A percentile compares a stretch with the other conserved stretches of the same genome.
These are phyloP conservation scores for Cheilosia urbana DNA, from an alignment of 2,888 invertebrate species.

Conservation along the genomic window DNA sequence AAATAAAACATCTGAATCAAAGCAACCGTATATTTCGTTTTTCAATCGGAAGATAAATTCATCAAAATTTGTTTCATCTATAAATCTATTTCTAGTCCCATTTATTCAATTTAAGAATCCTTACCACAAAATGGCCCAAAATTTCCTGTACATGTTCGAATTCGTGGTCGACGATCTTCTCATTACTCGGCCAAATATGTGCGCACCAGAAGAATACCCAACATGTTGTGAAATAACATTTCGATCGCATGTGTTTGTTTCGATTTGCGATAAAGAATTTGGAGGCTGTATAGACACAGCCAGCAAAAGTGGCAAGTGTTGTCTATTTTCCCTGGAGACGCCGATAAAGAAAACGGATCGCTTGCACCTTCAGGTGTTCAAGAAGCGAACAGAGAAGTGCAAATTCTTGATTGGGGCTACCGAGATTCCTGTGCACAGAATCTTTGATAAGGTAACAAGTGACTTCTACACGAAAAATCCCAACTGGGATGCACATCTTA, in stretches of 20 bases:
- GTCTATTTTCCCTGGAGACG: slow-evolving; percentile 81
- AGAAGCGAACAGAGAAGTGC: slow-evolving; percentile 82
- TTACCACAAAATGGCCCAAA: slow-evolving; percentile 78
- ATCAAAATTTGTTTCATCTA: slow-evolving; percentile 40
- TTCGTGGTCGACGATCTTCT: slow-evolving; percentile 82
- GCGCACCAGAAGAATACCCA: slow-evolving; percentile 83
- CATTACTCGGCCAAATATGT: slow-evolving; percentile 81
- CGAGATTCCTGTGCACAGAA: slow-evolving; percentile 79
- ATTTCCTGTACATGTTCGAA: slow-evolving; percentile 82
- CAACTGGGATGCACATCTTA: slow-evolving; percentile 78
- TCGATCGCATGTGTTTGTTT: slow-evolving; percentile 81
- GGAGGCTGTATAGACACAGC: slow-evolving; percentile 79
- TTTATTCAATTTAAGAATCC: slow-evolving; percentile 32
- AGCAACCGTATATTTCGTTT: slow-evolving; percentile 27
- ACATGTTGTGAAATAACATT: slow-evolving; percentile 82
- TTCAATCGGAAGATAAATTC: slow-evolving; percentile 10
- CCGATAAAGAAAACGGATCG: slow-evolving; percentile 80
- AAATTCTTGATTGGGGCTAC: slow-evolving; percentile 82
- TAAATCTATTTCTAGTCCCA: background rate
- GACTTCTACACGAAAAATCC: slow-evolving; percentile 80
- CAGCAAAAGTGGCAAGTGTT: slow-evolving; percentile 81
- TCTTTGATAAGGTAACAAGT: slow-evolving; percentile 81
- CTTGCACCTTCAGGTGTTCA: slow-evolving; percentile 80
- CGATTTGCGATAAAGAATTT: slow-evolving; percentile 81
- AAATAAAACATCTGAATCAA: slow-evolving; percentile 32